These are phyloP conservation scores for Strigamia transsilvanica DNA, from an alignment of 2,888 invertebrate genomes.

Conservation along the genomic window DNA sequence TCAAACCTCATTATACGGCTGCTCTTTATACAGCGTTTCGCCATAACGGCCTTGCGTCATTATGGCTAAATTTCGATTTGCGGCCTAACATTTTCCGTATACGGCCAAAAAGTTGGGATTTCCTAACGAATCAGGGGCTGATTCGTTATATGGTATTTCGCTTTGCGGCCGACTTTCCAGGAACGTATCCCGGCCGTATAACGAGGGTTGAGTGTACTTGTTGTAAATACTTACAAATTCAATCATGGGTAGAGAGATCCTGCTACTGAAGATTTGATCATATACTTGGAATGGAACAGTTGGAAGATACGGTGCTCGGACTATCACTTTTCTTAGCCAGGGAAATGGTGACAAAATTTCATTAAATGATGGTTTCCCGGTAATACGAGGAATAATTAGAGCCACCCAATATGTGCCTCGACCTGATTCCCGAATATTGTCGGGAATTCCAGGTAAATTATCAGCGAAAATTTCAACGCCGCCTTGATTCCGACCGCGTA, in stretches of 20 bases:
- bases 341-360: not conserved
- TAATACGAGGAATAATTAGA: not conserved
- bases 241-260: not conserved
- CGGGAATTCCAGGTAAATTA: conserved; percentile 66
- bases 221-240: conserved; percentile 10
- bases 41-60: too few species aligned
- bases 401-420: conserved; percentile 64
- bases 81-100: too few species aligned
- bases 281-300: conserved; percentile 10
- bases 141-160: too few species aligned
- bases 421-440: conserved; percentile 64
- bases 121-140: too few species aligned
- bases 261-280: not conserved
- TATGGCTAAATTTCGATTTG: too few species aligned
- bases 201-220: too few species aligned
- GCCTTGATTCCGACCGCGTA: conserved; percentile 63
- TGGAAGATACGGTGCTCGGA: not conserved
- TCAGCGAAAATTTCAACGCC: conserved; percentile 64
- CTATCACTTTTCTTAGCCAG: not conserved
- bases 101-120: too few species aligned
- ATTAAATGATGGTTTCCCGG: not conserved
- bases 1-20: too few species aligned
- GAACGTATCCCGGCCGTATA: too few species aligned
- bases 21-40: too few species aligned
- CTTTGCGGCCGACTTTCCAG: too few species aligned